A percentile compares a stretch with the other conserved stretches of the same genome.
phyloP scores from a whole-genome alignment of 1,140 invertebrate genomes.

The Drosophila obscura region DNA sequence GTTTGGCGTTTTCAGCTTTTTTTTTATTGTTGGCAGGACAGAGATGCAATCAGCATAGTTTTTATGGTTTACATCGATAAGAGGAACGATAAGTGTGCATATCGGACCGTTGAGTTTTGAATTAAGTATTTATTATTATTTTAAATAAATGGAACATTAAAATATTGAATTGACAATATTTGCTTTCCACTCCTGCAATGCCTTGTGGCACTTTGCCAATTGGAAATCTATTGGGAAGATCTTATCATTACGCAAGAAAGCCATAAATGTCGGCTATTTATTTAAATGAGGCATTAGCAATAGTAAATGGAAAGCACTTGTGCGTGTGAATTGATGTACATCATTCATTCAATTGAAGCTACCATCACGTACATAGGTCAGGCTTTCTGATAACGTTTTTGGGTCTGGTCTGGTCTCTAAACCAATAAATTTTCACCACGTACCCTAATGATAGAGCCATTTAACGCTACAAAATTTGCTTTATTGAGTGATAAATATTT shows the following conservation, averaged over 20 bases:
- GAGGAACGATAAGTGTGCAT: too few relatives aligned
- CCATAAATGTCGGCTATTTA: constrained; percentile 36
- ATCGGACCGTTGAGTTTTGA: too few relatives aligned
- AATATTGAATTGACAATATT: neutral
- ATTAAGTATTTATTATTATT: too few relatives aligned
- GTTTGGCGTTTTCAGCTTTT: too few relatives aligned
- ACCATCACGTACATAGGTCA: constrained; percentile 53
- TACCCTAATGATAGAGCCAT: constrained; percentile 69
- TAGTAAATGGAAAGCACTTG: constrained; percentile 64
- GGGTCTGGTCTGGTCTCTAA: constrained; percentile 15
- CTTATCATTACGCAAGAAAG: constrained; percentile 51
- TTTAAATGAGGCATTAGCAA: constrained; percentile 53
- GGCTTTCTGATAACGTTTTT: constrained; percentile 52
- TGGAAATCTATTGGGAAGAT: constrained; percentile 16
- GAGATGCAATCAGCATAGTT: too few relatives aligned
- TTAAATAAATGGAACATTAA: too few relatives aligned
- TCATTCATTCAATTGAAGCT: constrained; percentile 44
- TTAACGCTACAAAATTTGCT: constrained; percentile 46
- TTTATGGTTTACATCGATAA: too few relatives aligned
- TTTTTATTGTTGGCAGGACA: too few relatives aligned
- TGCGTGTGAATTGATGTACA: constrained; percentile 56
- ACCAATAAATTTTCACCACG: constrained; percentile 76
- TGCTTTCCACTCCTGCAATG: constrained; percentile 10
- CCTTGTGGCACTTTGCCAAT: constrained; percentile 7
- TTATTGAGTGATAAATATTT: constrained; percentile 62